phyloP scores from a whole-genome alignment of 30 jellyfish, hydroid and myxozoan species.

The Aurelia sp. region DNA sequence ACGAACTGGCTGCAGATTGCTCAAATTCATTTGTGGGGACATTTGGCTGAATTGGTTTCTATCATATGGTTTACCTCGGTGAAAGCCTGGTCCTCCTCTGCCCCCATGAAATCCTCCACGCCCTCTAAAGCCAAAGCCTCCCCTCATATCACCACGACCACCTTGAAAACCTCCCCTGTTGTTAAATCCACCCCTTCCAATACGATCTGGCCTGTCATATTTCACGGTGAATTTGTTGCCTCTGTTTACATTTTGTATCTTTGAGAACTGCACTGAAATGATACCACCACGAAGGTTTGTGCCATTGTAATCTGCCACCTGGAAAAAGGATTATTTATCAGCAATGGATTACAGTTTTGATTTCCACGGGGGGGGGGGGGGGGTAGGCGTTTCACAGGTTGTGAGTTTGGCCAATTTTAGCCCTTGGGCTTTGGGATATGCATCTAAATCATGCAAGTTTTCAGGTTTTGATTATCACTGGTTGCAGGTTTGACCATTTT shows the following conservation, averaged over 20 bases:
- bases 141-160: constrained; percentile 4
- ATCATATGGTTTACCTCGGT: constrained; percentile 71
- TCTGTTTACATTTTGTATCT: constrained; percentile 56
- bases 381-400: too few species aligned
- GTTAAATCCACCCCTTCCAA: constrained; percentile 35
- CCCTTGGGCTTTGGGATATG: too few species aligned
- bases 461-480: too few species aligned
- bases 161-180: constrained; percentile 51
- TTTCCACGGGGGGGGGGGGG: too few species aligned
- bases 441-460: too few species aligned
- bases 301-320: constrained; percentile 65
- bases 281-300: constrained; percentile 47
- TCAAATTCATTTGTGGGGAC: background rate
- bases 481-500: too few species aligned
- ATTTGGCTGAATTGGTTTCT: constrained; percentile 21
- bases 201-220: constrained; percentile 40
- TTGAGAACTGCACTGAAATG: constrained; percentile 68
- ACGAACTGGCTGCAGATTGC: constrained; percentile 44
- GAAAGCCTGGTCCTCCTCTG: constrained; percentile 49
- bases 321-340: background rate
- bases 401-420: too few species aligned
- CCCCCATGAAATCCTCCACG: constrained; percentile 65
- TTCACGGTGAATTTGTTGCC: constrained; percentile 37
- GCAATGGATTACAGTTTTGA: too few species aligned
- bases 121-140: constrained; percentile 18